Base-by-base conservation (phyloP, 2,797 vertebrate genomes). In the Hemibagrus guttatus region DNA sequence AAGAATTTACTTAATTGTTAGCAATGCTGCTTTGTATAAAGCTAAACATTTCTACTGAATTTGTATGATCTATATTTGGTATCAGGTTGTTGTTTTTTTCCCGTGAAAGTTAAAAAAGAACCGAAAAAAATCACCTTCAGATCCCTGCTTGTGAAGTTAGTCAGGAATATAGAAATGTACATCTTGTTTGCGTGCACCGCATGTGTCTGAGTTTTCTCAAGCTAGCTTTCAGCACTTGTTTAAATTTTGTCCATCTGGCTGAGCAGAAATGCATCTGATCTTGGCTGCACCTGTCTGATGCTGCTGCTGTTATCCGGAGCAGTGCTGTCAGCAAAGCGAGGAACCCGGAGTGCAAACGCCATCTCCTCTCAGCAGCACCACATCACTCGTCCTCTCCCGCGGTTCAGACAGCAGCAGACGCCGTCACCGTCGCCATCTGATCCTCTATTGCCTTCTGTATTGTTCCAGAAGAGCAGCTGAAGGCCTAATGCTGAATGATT, bases 201-300 rank as follows among this genome's bases (percentile, higher is more conserved):
- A 17, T 81, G 61, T 49, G 26, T 42, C 54, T 39, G 76, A 5
- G 54, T 63, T 11, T 49, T 64, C 80, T 66, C 59, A 66, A 66
- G 4, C 2, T 21, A 64, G 80, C 80, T 81, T 81, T 81, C 80
- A 21, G 42, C 61, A 9, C 80, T 49, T 66, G 42, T 82, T 82
- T 66, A 82, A 66, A 31, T 66, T 66, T 52, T 49, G 61, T 64
- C 61, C 80, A 82, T 31, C 80, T 66, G 63, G 31, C 54, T 76
- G 81, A 76, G 81, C 31, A 63, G 31, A 78, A 66, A 56, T 7
- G 17, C 72, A 92, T 91, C 91, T 91, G 93, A 94, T 93, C 90
- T 54, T 91, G 89, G 91, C 90, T 90, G 89, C 93, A 93, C 92
- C 92, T 93, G 93, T 92, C 88, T 86, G 86, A 91, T 91, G 90